Percentiles rank a stretch among this genome's conserved stretches.
Conservation (phyloP, 1,140 invertebrate species). For the Phenacoccus solenopsis region DNA sequence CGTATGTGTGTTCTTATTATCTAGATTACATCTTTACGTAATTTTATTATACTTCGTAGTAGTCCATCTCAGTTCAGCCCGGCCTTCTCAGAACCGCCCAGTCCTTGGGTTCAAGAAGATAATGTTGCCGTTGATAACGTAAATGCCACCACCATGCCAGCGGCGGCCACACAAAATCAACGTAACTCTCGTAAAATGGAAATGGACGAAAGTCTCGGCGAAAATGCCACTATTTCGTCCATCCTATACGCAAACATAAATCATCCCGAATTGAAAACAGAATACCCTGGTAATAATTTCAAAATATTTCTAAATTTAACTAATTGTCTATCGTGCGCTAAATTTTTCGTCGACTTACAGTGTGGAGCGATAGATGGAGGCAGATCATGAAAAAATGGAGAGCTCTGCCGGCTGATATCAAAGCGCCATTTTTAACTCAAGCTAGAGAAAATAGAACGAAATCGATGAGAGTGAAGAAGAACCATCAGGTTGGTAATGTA, state of each 20-base stretch:
- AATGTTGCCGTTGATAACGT: slow-evolving; percentile 29
- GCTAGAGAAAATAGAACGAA: slow-evolving; percentile 87
- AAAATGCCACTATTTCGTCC: slow-evolving; percentile 85
- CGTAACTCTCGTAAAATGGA: slow-evolving; percentile 71
- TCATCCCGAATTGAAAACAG: slow-evolving; percentile 82
- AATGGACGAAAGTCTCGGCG: slow-evolving; percentile 82
- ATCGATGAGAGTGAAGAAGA: slow-evolving; percentile 61
- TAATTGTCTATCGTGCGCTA: background rate
- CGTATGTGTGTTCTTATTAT: background rate
- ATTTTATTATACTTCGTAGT: slow-evolving; percentile 34
- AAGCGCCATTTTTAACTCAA: slow-evolving; percentile 75
- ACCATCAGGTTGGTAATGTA: slow-evolving; percentile 60
- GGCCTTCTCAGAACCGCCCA: slow-evolving; percentile 54
- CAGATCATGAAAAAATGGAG: slow-evolving; percentile 95
- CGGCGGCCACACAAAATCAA: slow-evolving; percentile 56
- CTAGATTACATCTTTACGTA: background rate
- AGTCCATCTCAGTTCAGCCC: slow-evolving; percentile 55
- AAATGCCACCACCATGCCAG: slow-evolving; percentile 40
- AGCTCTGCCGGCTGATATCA: slow-evolving; percentile 69
- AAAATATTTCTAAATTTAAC: background rate
- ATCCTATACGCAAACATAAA: slow-evolving; percentile 93
- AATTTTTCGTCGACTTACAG: slow-evolving; percentile 36
- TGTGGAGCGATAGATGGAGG: slow-evolving; percentile 63
- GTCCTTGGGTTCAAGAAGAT: slow-evolving; percentile 43
- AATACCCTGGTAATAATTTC: slow-evolving; percentile 57